Conservation (phyloP, 2,113 vertebrate species). For the Sarotherodon lohbergeri region DNA sequence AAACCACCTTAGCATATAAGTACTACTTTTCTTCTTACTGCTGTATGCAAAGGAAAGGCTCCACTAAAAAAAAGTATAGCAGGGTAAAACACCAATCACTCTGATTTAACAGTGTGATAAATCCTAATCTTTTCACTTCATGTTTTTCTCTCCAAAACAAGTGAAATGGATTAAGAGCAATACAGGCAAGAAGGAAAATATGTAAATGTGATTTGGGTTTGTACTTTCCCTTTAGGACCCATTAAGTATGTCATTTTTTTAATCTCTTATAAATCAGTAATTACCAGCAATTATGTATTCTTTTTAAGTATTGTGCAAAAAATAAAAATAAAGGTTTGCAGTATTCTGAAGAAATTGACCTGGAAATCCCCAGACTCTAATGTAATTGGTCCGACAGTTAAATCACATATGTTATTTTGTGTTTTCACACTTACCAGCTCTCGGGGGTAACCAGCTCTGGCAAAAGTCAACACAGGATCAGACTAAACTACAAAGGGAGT, state of each 20-base stretch:
- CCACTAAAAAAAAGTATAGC: not conserved
- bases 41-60: not conserved
- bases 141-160: not conserved
- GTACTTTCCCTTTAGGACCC: not conserved
- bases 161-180: not conserved
- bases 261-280: not conserved
- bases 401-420: constrained; percentile 16
- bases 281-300: not conserved
- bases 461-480: constrained; percentile 41
- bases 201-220: not conserved
- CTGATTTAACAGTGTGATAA: not conserved
- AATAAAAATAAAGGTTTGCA: not conserved
- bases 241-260: not conserved
- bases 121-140: not conserved
- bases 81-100: not conserved
- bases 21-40: not conserved
- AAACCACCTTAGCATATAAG: constrained; percentile 48
- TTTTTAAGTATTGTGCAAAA: not conserved
- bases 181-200: not conserved
- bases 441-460: constrained; percentile 21
- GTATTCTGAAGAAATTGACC: not conserved
- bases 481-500: constrained; percentile 37
- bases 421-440: constrained; percentile 21
- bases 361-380: constrained; percentile 7
- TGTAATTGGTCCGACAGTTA: constrained; percentile 10